These are phyloP conservation scores for Rambutsinella grinnellia DNA, from an alignment of 2,888 invertebrate species.

Conservation along the genomic window DNA sequence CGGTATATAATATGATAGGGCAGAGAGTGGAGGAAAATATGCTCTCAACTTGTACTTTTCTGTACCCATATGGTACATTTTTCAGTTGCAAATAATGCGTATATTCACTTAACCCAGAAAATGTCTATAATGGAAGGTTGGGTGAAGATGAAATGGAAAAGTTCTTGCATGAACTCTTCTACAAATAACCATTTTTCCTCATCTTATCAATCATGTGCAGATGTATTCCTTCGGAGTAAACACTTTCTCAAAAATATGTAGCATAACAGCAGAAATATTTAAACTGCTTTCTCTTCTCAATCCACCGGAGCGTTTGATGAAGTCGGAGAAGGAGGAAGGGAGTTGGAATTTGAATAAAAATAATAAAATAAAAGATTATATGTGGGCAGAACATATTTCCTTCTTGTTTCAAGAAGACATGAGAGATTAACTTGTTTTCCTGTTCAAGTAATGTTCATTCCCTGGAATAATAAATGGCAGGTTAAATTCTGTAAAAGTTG, in stretches of 20 bases:
- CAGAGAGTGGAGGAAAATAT: constrained; percentile 9
- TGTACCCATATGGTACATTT: constrained; percentile 47
- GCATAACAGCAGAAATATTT: constrained; percentile 62
- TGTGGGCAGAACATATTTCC: too few relatives aligned
- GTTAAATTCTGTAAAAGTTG: too few relatives aligned
- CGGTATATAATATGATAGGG: neutral
- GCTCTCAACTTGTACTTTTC: neutral
- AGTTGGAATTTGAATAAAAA: too few relatives aligned
- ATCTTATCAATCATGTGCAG: constrained; percentile 68
- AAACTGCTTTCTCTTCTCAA: constrained; percentile 51
- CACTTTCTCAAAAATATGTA: constrained; percentile 65
- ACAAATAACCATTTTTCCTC: constrained; percentile 68
- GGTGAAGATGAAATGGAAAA: constrained; percentile 28
- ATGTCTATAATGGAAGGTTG: neutral
- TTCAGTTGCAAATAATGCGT: constrained; percentile 3
- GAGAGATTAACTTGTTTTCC: too few relatives aligned
- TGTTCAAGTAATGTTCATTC: too few relatives aligned
- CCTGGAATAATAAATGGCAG: too few relatives aligned
- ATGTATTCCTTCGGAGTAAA: constrained; percentile 67
- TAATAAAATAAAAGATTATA: too few relatives aligned
- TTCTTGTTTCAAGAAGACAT: too few relatives aligned
- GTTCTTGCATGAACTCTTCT: constrained; percentile 61
- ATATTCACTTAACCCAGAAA: neutral
- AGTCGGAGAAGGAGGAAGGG: constrained; percentile 11
- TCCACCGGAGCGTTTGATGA: constrained; percentile 51